A percentile compares a stretch with the other conserved stretches of the same genome.
These are phyloP conservation scores for Leptothorax acervorum DNA, from an alignment of 2,888 invertebrate species.

Conservation along the genomic window DNA sequence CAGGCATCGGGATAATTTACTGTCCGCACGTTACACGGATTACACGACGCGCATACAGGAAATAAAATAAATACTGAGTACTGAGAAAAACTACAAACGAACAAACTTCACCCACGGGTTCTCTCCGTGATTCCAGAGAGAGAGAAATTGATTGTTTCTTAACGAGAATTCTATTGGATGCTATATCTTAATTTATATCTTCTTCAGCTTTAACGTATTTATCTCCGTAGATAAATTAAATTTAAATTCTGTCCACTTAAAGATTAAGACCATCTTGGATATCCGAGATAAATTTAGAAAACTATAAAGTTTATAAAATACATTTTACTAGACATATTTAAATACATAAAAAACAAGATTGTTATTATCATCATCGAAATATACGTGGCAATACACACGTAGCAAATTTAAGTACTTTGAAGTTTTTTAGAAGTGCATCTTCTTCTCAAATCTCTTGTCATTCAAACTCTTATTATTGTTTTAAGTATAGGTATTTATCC, in stretches of 20 bases:
- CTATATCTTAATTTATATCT: not conserved
- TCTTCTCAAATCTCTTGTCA: too few relatives aligned
- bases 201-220: not conserved
- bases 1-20: slow-evolving; percentile 43
- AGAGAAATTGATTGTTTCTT: slow-evolving; percentile 6
- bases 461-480: too few relatives aligned
- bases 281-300: not conserved
- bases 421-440: not conserved
- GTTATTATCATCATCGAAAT: too few relatives aligned
- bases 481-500: too few relatives aligned
- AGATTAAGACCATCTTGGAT: not conserved
- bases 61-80: not conserved
- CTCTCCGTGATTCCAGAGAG: not conserved
- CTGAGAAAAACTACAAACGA: not conserved
- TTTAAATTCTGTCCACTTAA: not conserved
- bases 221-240: not conserved
- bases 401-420: not conserved
- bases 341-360: not conserved
- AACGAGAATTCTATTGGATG: not conserved
- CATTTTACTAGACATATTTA: not conserved
- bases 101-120: not conserved
- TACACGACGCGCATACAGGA: slow-evolving; percentile 9
- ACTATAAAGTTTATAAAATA: not conserved
- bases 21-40: slow-evolving; percentile 47
- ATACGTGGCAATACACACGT: not conserved